These are phyloP conservation scores for Dolichallabes microphthalmus DNA, from an alignment of 2,113 vertebrate genomes.

Conservation along the genomic window DNA sequence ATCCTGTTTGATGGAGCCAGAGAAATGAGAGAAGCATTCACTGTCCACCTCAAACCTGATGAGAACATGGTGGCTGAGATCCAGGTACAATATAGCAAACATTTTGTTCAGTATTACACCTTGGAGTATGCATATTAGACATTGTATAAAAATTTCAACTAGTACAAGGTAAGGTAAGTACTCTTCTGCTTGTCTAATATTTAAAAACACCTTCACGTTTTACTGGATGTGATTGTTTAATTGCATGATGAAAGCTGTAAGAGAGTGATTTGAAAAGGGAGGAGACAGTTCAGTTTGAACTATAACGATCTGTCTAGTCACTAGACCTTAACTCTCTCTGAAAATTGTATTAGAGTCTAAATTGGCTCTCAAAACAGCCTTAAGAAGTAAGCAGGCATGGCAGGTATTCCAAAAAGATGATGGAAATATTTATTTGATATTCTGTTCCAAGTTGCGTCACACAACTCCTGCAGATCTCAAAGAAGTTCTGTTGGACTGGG, in stretches of 20 bases:
- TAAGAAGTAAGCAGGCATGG: not conserved
- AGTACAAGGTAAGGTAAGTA: not conserved
- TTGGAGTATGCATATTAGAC: not conserved
- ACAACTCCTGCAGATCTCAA: too few relatives aligned
- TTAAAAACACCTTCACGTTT: not conserved
- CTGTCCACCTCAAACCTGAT: slow-evolving; percentile 89
- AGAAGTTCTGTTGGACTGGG: too few relatives aligned
- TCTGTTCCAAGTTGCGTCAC: too few relatives aligned
- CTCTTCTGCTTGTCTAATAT: not conserved
- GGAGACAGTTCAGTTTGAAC: not conserved
- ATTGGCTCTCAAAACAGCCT: not conserved
- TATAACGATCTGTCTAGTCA: not conserved
- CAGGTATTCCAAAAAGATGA: not conserved
- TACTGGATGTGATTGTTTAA: not conserved
- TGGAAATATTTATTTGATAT: too few relatives aligned
- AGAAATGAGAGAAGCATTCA: slow-evolving; percentile 95
- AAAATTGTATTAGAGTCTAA: not conserved
- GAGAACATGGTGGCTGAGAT: slow-evolving; percentile 93
- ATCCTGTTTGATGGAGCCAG: slow-evolving; percentile 82
- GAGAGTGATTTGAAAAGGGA: not conserved
- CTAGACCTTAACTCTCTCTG: not conserved
- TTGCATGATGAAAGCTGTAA: not conserved
- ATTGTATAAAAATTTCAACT: not conserved
- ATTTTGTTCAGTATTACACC: not conserved
- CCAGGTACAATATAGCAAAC: slow-evolving; percentile 71